Base-by-base conservation (phyloP, 2,888 invertebrate species). In the Thelaira solivaga region DNA sequence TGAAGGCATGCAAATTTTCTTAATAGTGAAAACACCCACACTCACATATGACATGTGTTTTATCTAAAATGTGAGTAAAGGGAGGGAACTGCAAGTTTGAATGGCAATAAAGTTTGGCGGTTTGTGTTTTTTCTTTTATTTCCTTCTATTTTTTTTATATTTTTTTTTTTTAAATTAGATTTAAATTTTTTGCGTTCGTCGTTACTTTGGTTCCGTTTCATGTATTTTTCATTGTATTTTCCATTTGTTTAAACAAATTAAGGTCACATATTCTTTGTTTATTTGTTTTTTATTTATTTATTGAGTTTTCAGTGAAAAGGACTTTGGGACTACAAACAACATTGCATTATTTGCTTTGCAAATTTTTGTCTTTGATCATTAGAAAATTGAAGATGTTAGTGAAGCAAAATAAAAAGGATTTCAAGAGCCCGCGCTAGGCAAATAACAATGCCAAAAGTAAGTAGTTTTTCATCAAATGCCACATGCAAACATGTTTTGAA, bases 201-300 rank as follows among this genome's bases (percentile, higher is more conserved):
- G 26, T 57, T 45, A 55, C 64, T 55, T 59, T 62, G 68, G 68
- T 80, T 68, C 16, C 20, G 43, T 69, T 80, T 72, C 47, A 68
- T 57, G 69, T 83, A 84, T 84, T 84, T 84, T 82, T 83, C 85
- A 67, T 61, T 77, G n/a, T n/a, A n/a, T n/a, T 80, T 83, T 80
- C 53, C 82, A 82, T 86, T 85, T 84, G 84, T 85, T 84, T 86
- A 84, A 81, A 77, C 86, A 86, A 86, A 86, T 87, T 86, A 86
- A 87, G 86, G 87, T 86, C 85, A 86, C 85, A 86, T 81, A 67
- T 74, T 76, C 55, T 41, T 62, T n/a, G n/a, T n/a, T n/a, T 62
- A 49, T 41, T 13, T 36, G 45, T 51, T 45, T 13, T 26, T 13
- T 43, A 6, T n/a, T 20, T 64, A 55, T 65, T 67, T 72, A 77